phyloP scores from a whole-genome alignment of 2,888 invertebrate genomes.

The Dasysyrphus albostriatus region DNA sequence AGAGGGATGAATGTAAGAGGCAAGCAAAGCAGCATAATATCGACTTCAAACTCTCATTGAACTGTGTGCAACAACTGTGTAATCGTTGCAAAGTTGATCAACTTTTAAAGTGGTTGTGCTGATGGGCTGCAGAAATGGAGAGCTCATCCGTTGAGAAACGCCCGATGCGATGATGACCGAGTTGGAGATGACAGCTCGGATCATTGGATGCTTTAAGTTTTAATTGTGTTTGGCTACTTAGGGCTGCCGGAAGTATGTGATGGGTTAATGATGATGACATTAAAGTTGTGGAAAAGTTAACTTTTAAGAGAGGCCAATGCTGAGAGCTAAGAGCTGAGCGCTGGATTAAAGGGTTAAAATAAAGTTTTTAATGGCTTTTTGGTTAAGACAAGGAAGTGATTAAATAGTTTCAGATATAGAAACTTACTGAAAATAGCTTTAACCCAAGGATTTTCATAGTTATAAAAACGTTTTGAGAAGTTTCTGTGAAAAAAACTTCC shows the following conservation, averaged over 20 bases:
- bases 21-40: conserved; percentile 11
- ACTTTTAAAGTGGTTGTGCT: conserved; percentile 66
- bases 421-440: not conserved
- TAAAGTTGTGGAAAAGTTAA: conserved; percentile 28
- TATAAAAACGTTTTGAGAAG: not conserved
- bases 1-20: conserved; percentile 26
- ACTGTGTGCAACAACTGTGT: conserved; percentile 70
- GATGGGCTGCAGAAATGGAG: conserved; percentile 17
- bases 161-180: conserved; percentile 52
- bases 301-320: conserved; percentile 9
- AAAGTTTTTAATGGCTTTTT: conserved; percentile 20
- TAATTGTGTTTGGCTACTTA: conserved; percentile 67
- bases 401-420: not conserved
- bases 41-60: conserved; percentile 23
- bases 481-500: not conserved
- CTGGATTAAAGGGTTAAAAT: conserved; percentile 12
- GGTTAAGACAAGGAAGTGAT: not conserved
- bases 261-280: conserved; percentile 58
- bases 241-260: conserved; percentile 35
- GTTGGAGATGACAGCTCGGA: conserved; percentile 60
- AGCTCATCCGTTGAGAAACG: conserved; percentile 35
- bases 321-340: too few species aligned
- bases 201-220: conserved; percentile 68
- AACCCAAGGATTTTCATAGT: not conserved
- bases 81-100: conserved; percentile 72